A percentile compares a stretch with the other conserved stretches of the same genome.
These are phyloP conservation scores for Metaphire vulgaris DNA, from an alignment of 1,140 invertebrate species.

Conservation along the genomic window DNA sequence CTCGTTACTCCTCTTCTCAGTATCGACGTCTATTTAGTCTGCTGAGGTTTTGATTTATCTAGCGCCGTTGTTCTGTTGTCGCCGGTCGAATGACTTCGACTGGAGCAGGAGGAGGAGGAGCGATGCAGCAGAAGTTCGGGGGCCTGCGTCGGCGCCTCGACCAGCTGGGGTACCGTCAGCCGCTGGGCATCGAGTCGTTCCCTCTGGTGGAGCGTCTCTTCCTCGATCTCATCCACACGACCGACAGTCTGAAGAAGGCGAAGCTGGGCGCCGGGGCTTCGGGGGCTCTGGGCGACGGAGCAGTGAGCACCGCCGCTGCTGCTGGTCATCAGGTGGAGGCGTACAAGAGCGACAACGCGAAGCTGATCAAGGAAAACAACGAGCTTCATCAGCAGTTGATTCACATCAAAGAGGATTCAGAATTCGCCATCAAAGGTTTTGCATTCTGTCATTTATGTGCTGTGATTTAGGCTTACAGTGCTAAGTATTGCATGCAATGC, in stretches of 20 bases:
- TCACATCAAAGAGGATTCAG: conserved; percentile 60
- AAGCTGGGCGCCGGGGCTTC: conserved; percentile 53
- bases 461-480: conserved; percentile 4
- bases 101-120: too few relatives aligned
- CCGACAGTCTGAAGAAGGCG: conserved; percentile 68
- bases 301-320: conserved; percentile 1
- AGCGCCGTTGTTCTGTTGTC: too few relatives aligned
- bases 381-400: conserved; percentile 63
- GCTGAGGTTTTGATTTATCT: too few relatives aligned
- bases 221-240: conserved; percentile 69
- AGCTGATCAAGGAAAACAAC: conserved; percentile 58
- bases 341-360: conserved; percentile 49
- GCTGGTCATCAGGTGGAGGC: conserved; percentile 30
- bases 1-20: too few relatives aligned
- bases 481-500: too few relatives aligned
- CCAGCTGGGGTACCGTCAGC: conserved; percentile 66
- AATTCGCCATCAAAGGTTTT: conserved; percentile 56
- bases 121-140: conserved; percentile 47
- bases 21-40: too few relatives aligned
- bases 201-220: conserved; percentile 68
- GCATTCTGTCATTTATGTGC: conserved; percentile 17
- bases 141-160: conserved; percentile 60
- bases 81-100: too few relatives aligned
- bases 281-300: background rate
- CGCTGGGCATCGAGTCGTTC: conserved; percentile 64